Evolutionary conservation across 2,797 vertebrate species (phyloP), one percentile per base, ranked within the genome.

Genomic region (Yasuhikotakia modesta): DNA sequence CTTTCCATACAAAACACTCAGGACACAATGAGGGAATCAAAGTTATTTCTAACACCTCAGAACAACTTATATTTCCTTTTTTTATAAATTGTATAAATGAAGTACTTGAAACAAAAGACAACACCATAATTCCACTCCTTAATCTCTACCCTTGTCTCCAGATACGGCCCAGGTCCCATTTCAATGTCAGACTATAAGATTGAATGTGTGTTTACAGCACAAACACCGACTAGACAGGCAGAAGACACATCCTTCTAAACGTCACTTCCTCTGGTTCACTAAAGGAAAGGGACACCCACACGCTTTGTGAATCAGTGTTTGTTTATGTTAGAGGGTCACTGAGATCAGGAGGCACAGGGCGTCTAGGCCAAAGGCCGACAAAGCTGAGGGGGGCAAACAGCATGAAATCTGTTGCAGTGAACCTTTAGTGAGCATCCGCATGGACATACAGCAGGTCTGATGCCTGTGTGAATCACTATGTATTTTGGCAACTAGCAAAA

Each of bases 211-310:
- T 69, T 81, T 68, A 53, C 67, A 69, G 48, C 10, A 57, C 58
- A 68, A 32, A 65, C 53, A 81, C 46, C 52, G 66, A 70, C 24
- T 24, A 73, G 80, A 84, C 73, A 76, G 84, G 76, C 78, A 85
- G 77, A 64, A 74, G 55, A 64, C 55, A 74, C 67, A 61, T 70
- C 67, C 7, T 53, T 79, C 6, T 71, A 1, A 39, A 65, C 2
- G 8, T 52, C 82, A 79, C 83, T 88, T 89, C 87, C 87, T n/a
- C n/a, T n/a, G n/a, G n/a, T n/a, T n/a, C n/a, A n/a, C n/a, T n/a
- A n/a, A n/a, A n/a, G 80, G 73, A 78, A 82, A 68, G 17, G 6
- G 68, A 71, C 48, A 64, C 67, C 39, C 39, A 43, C 39, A 43
- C 39, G 10, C 39, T 43, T 43, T 43, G 39, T 43, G 39, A 10